These are phyloP conservation scores for Epizoanthus fatuus DNA, from an alignment of 92 coral and sea anemone genomes.

Conservation along the genomic window DNA sequence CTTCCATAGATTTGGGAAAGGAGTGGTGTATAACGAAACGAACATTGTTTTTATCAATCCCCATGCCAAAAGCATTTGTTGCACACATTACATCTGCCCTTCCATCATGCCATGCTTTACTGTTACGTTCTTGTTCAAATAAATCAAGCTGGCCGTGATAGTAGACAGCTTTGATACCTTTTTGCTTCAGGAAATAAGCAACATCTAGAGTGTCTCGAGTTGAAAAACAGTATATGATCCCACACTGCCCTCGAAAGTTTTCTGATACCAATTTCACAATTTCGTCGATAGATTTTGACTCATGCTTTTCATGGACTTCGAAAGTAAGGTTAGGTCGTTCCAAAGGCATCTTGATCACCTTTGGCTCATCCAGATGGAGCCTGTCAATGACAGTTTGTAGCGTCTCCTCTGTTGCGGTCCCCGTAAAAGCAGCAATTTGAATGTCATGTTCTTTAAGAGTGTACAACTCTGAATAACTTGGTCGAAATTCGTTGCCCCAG, in stretches of 20 bases:
- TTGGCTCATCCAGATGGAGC: too few species aligned
- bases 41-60: not conserved
- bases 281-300: constrained; percentile 53
- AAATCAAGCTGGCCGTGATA: too few species aligned
- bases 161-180: not conserved
- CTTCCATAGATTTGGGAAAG: too few species aligned
- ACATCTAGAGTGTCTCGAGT: constrained; percentile 65
- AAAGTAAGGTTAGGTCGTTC: too few species aligned
- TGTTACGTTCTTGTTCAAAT: too few species aligned
- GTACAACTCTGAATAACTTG: constrained; percentile 30
- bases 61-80: too few species aligned
- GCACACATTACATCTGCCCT: too few species aligned
- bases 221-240: constrained; percentile 57
- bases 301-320: constrained; percentile 37
- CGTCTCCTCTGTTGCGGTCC: constrained; percentile 55
- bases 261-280: constrained; percentile 25
- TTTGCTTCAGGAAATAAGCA: constrained; percentile 49
- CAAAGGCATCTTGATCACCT: too few species aligned
- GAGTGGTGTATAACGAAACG: too few species aligned
- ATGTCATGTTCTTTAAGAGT: too few species aligned
- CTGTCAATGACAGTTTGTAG: not conserved
- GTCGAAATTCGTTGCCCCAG: constrained; percentile 65
- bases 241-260: constrained; percentile 64
- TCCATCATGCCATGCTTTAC: too few species aligned
- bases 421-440: constrained; percentile 54